These are phyloP conservation scores for Hermodice carunculata DNA, from an alignment of 2,888 invertebrate species.

Conservation along the genomic window DNA sequence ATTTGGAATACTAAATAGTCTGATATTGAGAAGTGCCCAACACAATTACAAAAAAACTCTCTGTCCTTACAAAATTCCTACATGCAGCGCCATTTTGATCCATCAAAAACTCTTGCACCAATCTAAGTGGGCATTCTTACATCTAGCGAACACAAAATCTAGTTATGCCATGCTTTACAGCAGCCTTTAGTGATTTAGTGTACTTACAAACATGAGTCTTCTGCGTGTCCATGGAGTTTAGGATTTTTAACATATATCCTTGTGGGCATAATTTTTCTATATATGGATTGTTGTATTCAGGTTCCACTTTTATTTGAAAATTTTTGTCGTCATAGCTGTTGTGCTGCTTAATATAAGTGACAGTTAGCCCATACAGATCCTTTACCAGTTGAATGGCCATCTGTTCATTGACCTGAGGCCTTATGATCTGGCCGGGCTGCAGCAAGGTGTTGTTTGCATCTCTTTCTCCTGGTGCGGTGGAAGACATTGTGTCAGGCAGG, in stretches of 20 bases:
- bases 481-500: too few relatives aligned
- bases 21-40: too few relatives aligned
- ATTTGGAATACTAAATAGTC: too few relatives aligned
- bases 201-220: slow-evolving; percentile 69
- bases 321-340: slow-evolving; percentile 86
- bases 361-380: slow-evolving; percentile 29
- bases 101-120: too few relatives aligned
- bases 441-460: slow-evolving; percentile 1
- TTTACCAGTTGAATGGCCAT: slow-evolving; percentile 23
- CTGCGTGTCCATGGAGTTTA: slow-evolving; percentile 85
- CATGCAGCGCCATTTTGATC: too few relatives aligned
- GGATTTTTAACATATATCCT: slow-evolving; percentile 80
- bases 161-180: too few relatives aligned
- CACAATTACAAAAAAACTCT: too few relatives aligned
- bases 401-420: slow-evolving; percentile 21
- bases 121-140: too few relatives aligned
- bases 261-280: slow-evolving; percentile 43
- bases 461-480: too few relatives aligned
- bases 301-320: slow-evolving; percentile 77
- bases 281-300: slow-evolving; percentile 52
- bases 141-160: too few relatives aligned
- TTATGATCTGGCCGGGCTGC: slow-evolving; percentile 30
- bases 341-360: slow-evolving; percentile 73
- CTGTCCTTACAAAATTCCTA: too few relatives aligned
- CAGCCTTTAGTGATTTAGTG: too few relatives aligned